Base-by-base conservation (phyloP, 2,888 invertebrate species). In the Mylabris sibirica region DNA sequence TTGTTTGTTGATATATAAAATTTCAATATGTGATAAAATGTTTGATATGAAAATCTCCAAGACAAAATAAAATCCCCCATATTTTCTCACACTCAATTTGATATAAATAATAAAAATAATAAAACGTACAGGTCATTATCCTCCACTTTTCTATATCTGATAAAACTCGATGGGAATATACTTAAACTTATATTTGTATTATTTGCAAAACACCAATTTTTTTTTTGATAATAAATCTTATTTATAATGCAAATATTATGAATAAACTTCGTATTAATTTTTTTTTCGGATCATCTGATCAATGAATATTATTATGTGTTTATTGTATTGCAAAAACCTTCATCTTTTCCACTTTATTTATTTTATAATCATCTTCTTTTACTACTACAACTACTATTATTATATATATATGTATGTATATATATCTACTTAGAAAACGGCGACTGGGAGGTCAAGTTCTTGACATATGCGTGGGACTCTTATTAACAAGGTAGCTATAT, bases 401-500 rank as follows among this genome's bases (percentile, higher is more conserved):
- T n/a, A n/a, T n/a, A n/a, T n/a, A n/a, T n/a, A n/a, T n/a, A n/a
- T n/a, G n/a, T n/a, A n/a, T n/a, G n/a, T n/a, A n/a, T n/a, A n/a
- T n/a, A n/a, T n/a, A n/a, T n/a, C n/a, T 49, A 49, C 0, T 4
- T 20, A 49, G 17, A 22, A 53, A 12, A 53, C 9, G 24, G 57
- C 11, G 24, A 57, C 70, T 59, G 67, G 73, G 75, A 76, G 80
- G 80, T 81, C 80, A 80, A 77, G 77, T 76, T 75, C 78, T 75
- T 76, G 74, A 75, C 76, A 68, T 70, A 68, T 76, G 81, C 80
- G 81, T 81, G 80, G 81, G 81, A 1, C 74, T 76, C 78, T 79
- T 80, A 81, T 81, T 80, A 81, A 80, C 81, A 81, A 80, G 80
- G 81, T 81, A 81, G 80, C 80, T 77, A 80, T 81, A 80, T 80